Conservation (phyloP, 2,113 vertebrate genomes). For the Nothocercus nigrocapillus region DNA sequence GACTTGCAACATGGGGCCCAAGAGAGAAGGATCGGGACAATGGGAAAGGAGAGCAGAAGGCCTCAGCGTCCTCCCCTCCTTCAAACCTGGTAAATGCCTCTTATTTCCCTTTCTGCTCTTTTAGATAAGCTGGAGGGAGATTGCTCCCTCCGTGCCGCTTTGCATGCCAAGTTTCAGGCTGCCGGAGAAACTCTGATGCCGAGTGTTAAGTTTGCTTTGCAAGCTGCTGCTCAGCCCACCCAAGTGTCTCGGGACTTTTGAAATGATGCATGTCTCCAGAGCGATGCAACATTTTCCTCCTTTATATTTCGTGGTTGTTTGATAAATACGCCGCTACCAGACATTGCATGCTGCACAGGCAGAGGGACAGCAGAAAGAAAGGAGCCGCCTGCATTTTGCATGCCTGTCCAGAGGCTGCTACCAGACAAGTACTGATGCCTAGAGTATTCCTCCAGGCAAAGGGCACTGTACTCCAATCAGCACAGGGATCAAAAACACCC, state of each 20-base stretch:
- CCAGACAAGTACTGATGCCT: neutral
- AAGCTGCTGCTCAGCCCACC: neutral
- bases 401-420: neutral
- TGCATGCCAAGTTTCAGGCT: neutral
- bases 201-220: neutral
- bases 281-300: neutral
- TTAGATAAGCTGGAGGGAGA: neutral
- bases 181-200: neutral
- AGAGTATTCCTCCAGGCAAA: neutral
- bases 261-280: neutral
- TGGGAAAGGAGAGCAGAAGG: conserved; percentile 14
- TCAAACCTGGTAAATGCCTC: conserved; percentile 25
- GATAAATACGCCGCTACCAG: neutral
- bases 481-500: neutral
- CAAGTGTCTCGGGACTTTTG: neutral
- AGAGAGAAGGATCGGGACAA: neutral
- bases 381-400: neutral
- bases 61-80: neutral
- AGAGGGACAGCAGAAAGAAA: neutral
- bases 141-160: neutral
- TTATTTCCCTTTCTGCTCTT: neutral
- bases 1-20: conserved; percentile 15
- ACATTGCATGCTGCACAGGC: neutral
- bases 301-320: neutral
- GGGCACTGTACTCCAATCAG: neutral